Base-by-base conservation (phyloP, 2,888 invertebrate genomes). In the Eupelmus urozonus region DNA sequence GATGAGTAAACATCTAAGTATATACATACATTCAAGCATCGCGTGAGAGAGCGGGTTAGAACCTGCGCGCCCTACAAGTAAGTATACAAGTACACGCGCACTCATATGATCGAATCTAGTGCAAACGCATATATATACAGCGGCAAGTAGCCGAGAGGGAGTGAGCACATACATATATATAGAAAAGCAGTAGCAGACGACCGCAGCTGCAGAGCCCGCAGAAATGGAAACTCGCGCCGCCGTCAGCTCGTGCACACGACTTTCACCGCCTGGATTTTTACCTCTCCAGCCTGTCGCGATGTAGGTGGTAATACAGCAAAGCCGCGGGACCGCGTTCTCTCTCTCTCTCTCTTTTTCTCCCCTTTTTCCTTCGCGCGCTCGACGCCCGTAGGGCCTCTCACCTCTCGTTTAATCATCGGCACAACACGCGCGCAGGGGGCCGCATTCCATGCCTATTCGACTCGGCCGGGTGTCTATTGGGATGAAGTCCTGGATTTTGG, bases 231-330 rank as follows among this genome's bases (percentile, higher is more conserved):
- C 69, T 29, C 42, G 62, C 49, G 16, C 42, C 34, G 40, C 20
- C 18, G 11, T 42, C n/a, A n/a, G n/a, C n/a, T 11, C 53, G 40
- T 40, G 40, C 42, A 60, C 13, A 67, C 55, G 23, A 69, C 62
- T 70, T 70, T 76, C 65, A 62, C 57, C 57, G 40, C 34, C 11
- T 25, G 34, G 42, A 63, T 65, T 65, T 70, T 76, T 70, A 57
- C 25, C 34, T n/a, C 49, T 67, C 18, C n/a, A 34, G 34, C 25
- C 23, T 70, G 34, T 71, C 51, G 40, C 76, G 1, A 76, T 76
- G 70, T 71, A 65, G n/a, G n/a, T n/a, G n/a, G n/a, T n/a, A n/a
- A n/a, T n/a, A n/a, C n/a, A 59, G 34, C 45, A 34, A 16, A n/a
- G n/a, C n/a, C 13, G 55, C 13, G 18, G 34, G 29, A 34, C 13